Conservation (phyloP, 1,140 invertebrate species). For the Grapholita molesta region DNA sequence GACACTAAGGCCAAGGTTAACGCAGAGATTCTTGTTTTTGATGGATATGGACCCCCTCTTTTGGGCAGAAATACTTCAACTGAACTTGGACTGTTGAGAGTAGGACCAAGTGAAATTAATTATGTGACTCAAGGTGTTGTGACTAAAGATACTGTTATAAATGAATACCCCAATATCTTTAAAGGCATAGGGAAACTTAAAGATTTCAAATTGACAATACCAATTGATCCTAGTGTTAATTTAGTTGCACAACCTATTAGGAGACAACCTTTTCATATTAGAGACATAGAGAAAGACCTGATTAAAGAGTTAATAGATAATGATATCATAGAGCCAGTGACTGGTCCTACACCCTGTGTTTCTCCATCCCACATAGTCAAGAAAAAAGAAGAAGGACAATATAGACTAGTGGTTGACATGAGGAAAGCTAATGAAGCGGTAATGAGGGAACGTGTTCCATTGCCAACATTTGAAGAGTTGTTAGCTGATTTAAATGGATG, state of each 20-base stretch:
- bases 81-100: too few relatives aligned
- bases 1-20: too few relatives aligned
- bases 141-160: not conserved
- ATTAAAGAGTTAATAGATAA: constrained; percentile 28
- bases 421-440: constrained; percentile 40
- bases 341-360: constrained; percentile 33
- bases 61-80: too few relatives aligned
- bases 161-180: constrained; percentile 16
- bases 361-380: constrained; percentile 30
- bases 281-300: constrained; percentile 31
- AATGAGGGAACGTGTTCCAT: constrained; percentile 33
- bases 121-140: too few relatives aligned
- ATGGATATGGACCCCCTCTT: too few relatives aligned
- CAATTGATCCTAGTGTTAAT: constrained; percentile 30
- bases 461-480: constrained; percentile 37
- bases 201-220: constrained; percentile 31
- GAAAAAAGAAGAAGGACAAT: constrained; percentile 10
- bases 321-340: constrained; percentile 37
- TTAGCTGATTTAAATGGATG: constrained; percentile 28
- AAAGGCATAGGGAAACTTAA: constrained; percentile 30
- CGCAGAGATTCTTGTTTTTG: too few relatives aligned
- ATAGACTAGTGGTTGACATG: constrained; percentile 29
- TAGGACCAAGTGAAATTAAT: too few relatives aligned
- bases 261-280: constrained; percentile 30
- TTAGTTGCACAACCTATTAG: constrained; percentile 35